Evolutionary conservation across 1,140 invertebrate genomes (phyloP), one percentile per base, ranked within the genome.

Genomic region (Drosophila azteca): DNA sequence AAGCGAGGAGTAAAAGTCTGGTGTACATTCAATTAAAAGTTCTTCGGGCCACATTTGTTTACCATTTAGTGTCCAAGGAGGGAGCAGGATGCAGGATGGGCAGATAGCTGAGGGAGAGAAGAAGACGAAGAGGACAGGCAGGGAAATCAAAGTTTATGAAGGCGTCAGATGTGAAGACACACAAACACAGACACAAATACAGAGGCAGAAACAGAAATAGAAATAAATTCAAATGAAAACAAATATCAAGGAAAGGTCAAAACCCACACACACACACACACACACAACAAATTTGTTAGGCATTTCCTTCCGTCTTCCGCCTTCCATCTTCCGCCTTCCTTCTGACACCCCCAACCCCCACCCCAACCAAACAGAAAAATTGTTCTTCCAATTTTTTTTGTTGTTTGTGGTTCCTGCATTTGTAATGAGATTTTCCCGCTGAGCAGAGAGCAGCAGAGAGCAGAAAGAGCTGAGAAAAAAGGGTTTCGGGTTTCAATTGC

Each of bases 11-110:
- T 41, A 55, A 64, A 57, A 69, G 50, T 43, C 50, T 72, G 65
- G 64, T 74, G 64, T 69, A 82, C 63, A 79, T 83, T 83, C 80
- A 84, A 84, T 83, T 84, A 83, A 83, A 83, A 83, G 80, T 83
- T 84, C 62, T 24, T 73, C 55, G 22, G 50, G 72, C 67, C 84
- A 84, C 77, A 84, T 84, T 84, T 84, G 72, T 74, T 76, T 72
- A 76, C 63, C 65, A 84, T 77, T 84, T 84, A 84, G 55, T 68
- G 66, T 69, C 51, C 35, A 15, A 53, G 31, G 7, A 50, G 15
- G n/a, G 29, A 15, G 15, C 5, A 24, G 20, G 17, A n/a, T 39
- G 31, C 5, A 17, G 20, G 17, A n/a, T 39, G 31, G 31, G 31
- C 4, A 24, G 6, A 6, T 2, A 7, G 29, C 7, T 0, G 29